These are phyloP conservation scores for Melanostoma scalare DNA, from an alignment of 2,888 invertebrate genomes.

Conservation along the genomic window DNA sequence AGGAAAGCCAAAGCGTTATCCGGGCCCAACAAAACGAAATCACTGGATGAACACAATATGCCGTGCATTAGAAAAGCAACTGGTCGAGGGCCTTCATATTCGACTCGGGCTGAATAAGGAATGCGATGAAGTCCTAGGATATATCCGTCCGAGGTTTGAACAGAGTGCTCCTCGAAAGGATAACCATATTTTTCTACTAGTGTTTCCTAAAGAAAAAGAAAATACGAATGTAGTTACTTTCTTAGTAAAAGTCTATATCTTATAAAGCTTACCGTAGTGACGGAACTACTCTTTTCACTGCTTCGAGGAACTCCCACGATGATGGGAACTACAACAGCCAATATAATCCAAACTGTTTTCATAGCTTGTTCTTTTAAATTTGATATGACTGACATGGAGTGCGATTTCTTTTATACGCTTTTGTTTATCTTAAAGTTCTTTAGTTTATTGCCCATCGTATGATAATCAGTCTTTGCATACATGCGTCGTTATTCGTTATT, in stretches of 20 bases:
- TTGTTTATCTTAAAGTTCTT: no score
- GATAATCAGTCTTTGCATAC: no score
- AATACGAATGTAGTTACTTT: not conserved
- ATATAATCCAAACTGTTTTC: constrained; percentile 28
- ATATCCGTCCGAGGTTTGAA: constrained; percentile 82
- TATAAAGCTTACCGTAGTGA: constrained; percentile 75
- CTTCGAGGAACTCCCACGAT: constrained; percentile 34
- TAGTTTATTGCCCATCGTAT: no score
- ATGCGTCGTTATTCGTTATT: no score
- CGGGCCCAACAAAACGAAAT: constrained; percentile 77
- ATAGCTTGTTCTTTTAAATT: constrained; percentile 29
- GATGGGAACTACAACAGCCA: constrained; percentile 16
- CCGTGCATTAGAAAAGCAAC: constrained; percentile 78
- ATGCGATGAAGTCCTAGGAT: constrained; percentile 84
- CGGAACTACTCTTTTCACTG: constrained; percentile 65
- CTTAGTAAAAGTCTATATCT: not conserved
- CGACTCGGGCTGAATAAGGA: constrained; percentile 81
- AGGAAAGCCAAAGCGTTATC: constrained; percentile 77
- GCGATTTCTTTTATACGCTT: no score
- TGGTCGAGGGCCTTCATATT: constrained; percentile 50
- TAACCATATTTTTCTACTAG: constrained; percentile 72
- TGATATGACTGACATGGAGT: not conserved
- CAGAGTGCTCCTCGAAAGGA: constrained; percentile 83
- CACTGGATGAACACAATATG: constrained; percentile 77
- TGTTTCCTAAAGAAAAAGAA: constrained; percentile 41